Evolutionary conservation across 2,113 vertebrate species (phyloP), one percentile per base, ranked within the genome.

Genomic region (Dissostichus mawsoni): DNA sequence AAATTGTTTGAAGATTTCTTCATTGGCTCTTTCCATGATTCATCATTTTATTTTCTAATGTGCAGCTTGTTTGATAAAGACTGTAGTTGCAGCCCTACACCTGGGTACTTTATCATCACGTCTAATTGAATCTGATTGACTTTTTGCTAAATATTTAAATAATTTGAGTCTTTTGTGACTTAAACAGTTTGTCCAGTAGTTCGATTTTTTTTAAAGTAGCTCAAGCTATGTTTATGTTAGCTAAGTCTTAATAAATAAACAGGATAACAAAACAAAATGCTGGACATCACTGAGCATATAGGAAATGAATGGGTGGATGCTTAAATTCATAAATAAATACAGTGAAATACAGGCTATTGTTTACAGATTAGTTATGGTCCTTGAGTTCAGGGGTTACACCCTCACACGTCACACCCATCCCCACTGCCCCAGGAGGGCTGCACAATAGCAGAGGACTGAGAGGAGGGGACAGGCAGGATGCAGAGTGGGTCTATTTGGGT

Each of bases 391-490:
- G 29, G 29, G 29, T 29, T 29, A 29, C 29, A 29, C 29, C 29
- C 29, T 29, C 4, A 29, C 29, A 29, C 53, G 71, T 29, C 4
- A 29, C 29, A 29, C 53, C 56, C 33, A 68, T 75, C 65, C 48
- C 58, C 10, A 79, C 63, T 8, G 47, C 69, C 56, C 17, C 45
- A 16, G 63, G 48, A 77, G 11, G 0, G 13, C 41, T 52, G 18
- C 74, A 86, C 75, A 92, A 88, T 74, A 63, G 36, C 52, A 75
- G 68, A n/a, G 50, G 16, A 29, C 29, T 29, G 29, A 29, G 29
- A 29, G 29, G 29, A 29, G 13, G 14, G 20, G 20, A 57, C 13
- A 75, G 2, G 52, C 80, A 81, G 81, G 81, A 85, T 83, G 13
- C 47, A 59, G 66, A 16, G 11, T 48, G 1, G 29, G n/a, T 29